Conservation (phyloP, 1,140 invertebrate species). For the Babylonia areolata region DNA sequence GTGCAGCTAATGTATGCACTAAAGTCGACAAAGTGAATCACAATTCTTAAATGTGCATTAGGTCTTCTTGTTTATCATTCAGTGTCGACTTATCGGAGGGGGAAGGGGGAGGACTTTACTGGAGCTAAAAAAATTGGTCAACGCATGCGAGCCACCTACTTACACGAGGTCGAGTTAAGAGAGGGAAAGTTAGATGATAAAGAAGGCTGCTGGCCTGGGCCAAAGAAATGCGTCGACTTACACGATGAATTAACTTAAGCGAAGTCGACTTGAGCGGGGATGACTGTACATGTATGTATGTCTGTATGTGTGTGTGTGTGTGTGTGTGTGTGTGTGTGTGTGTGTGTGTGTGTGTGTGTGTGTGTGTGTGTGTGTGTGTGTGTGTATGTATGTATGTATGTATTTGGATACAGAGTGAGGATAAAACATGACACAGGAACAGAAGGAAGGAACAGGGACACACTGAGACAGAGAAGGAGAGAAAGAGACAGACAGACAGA, state of each 20-base stretch:
- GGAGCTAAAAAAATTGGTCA: too few species aligned
- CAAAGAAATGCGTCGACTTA: not conserved
- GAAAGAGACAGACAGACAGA: not conserved
- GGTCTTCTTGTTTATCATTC: too few species aligned
- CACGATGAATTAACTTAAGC: not conserved
- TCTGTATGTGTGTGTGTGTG: not conserved
- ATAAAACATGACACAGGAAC: not conserved
- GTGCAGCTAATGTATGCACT: too few species aligned
- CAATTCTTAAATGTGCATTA: too few species aligned
- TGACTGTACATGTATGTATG: not conserved
- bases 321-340: conserved; percentile 11
- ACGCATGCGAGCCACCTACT: too few species aligned
- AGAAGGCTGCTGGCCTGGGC: too few species aligned
- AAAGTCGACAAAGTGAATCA: too few species aligned
- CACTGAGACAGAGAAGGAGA: not conserved
- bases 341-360: conserved; percentile 11
- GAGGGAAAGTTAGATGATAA: too few species aligned
- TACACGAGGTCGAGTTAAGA: too few species aligned
- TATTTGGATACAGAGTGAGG: not conserved
- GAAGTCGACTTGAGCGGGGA: not conserved
- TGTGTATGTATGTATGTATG: not conserved
- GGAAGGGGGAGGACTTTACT: too few species aligned
- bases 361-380: not conserved
- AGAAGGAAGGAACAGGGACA: too few species aligned
- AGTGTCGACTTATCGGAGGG: too few species aligned